phyloP scores from a whole-genome alignment of 2,797 vertebrate genomes.

The Botia kubotai region DNA sequence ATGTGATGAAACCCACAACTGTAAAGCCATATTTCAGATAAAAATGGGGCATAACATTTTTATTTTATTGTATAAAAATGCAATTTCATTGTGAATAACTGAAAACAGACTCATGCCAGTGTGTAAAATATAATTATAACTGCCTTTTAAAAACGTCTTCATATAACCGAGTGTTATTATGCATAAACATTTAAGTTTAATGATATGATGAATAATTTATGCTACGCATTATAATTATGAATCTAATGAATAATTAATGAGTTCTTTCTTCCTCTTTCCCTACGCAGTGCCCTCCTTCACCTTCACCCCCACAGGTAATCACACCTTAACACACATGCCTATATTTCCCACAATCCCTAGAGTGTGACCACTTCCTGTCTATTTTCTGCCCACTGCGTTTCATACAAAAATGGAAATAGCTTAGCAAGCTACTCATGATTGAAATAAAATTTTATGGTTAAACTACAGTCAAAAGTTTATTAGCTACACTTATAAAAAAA shows the following conservation, averaged over 20 bases:
- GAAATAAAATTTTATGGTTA: too few species aligned
- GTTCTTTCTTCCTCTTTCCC: slow-evolving; percentile 51
- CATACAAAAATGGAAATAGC: too few species aligned
- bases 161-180: not conserved
- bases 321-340: slow-evolving; percentile 14
- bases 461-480: too few species aligned
- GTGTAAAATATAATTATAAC: slow-evolving; percentile 3
- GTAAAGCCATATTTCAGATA: too few species aligned
- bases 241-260: slow-evolving; percentile 30
- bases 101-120: slow-evolving; percentile 4
- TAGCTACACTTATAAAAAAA: not conserved
- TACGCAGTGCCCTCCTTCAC: slow-evolving; percentile 97
- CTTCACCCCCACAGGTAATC: slow-evolving; percentile 99
- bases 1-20: too few species aligned
- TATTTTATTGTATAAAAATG: not conserved
- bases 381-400: not conserved
- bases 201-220: slow-evolving; percentile 17
- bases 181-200: slow-evolving; percentile 10
- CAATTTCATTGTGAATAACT: slow-evolving; percentile 28
- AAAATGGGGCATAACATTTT: too few species aligned
- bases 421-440: too few species aligned
- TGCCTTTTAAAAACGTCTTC: slow-evolving; percentile 27
- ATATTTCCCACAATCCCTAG: slow-evolving; percentile 30
- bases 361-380: slow-evolving; percentile 15
- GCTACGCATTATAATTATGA: slow-evolving; percentile 11